Conservation (phyloP, 2,113 vertebrate genomes). For the Hoplias malabaricus region DNA sequence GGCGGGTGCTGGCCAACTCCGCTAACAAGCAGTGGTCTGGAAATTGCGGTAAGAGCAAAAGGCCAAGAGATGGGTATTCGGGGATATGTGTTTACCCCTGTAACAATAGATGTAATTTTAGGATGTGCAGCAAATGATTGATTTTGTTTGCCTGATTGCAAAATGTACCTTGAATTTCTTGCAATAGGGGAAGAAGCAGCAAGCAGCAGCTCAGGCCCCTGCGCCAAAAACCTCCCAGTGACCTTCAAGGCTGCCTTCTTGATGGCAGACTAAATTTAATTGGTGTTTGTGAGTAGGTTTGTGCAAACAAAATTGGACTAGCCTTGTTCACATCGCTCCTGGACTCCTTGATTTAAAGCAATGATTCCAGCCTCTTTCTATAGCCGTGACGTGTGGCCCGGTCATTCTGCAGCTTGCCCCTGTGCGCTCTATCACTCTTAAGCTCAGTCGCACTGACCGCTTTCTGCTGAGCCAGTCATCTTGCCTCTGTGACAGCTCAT, state of each 20-base stretch:
- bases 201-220: neutral
- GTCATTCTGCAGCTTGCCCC: conserved; percentile 8
- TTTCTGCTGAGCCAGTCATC: conserved; percentile 29
- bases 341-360: neutral
- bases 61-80: conserved; percentile 25
- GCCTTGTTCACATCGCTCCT: neutral
- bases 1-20: neutral
- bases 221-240: neutral
- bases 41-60: conserved; percentile 6
- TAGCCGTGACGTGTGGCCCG: conserved; percentile 3
- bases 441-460: conserved; percentile 1
- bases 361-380: neutral
- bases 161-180: neutral
- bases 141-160: neutral
- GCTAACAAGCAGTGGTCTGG: conserved; percentile 34
- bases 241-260: neutral
- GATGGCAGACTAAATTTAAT: neutral
- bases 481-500: neutral
- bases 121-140: too few relatives aligned
- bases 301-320: neutral
- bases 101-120: neutral
- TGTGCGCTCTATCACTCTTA: neutral
- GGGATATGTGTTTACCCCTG: neutral
- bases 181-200: neutral
- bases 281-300: neutral